These are phyloP conservation scores for Drosophila imparisetae DNA, from an alignment of 2,888 invertebrate genomes.

Conservation along the genomic window DNA sequence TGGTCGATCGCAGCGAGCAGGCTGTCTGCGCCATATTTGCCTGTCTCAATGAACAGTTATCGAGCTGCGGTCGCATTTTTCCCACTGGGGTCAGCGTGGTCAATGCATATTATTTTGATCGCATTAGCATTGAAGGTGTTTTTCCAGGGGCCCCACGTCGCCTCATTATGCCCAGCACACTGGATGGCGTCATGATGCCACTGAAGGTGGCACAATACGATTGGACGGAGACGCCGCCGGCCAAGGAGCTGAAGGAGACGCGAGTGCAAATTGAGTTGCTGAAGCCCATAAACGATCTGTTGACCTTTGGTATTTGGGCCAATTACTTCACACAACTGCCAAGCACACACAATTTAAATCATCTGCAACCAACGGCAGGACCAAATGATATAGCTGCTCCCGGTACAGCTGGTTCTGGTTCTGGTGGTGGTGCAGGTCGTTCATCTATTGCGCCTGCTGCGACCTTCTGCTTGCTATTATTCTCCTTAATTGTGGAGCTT, in stretches of 20 bases:
- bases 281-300: conserved; percentile 69
- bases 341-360: conserved; percentile 68
- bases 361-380: conserved; percentile 45
- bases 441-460: not conserved
- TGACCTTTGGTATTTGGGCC: conserved; percentile 83
- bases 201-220: conserved; percentile 63
- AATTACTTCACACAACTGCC: conserved; percentile 69
- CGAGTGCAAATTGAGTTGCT: conserved; percentile 50
- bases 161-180: conserved; percentile 79
- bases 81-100: conserved; percentile 48
- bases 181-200: conserved; percentile 76
- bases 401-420: not conserved
- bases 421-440: not conserved
- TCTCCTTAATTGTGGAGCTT: not conserved
- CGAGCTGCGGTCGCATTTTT: conserved; percentile 84
- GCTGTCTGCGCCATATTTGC: conserved; percentile 85
- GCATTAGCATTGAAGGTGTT: conserved; percentile 68
- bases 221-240: conserved; percentile 53
- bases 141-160: conserved; percentile 68
- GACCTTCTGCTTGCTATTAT: not conserved
- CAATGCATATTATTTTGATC: conserved; percentile 71
- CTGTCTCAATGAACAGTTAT: conserved; percentile 82
- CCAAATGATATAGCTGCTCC: not conserved
- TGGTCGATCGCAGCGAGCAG: conserved; percentile 84
- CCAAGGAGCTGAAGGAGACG: conserved; percentile 22